Conservation (phyloP, 2,888 invertebrate species). For the Amphipoea lucens region DNA sequence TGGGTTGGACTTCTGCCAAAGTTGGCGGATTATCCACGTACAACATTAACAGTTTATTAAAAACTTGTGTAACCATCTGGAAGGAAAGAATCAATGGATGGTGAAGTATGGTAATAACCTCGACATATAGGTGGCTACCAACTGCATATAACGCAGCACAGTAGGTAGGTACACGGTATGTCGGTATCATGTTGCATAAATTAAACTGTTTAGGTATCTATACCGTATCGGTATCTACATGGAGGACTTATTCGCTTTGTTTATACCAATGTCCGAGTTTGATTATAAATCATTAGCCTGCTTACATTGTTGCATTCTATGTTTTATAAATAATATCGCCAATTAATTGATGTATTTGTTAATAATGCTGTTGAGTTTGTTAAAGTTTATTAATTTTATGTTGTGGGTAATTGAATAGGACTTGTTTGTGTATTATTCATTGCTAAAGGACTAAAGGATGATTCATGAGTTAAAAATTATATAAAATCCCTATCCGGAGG, state of each 20-base stretch:
- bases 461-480: conserved; percentile 1
- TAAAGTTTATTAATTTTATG: conserved; percentile 4
- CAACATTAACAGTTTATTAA: not conserved
- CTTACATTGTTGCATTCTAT: conserved; percentile 4
- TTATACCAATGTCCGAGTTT: conserved; percentile 7
- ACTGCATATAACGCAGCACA: conserved; percentile 6
- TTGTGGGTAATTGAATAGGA: not conserved
- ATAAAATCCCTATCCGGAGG: not conserved
- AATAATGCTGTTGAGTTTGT: conserved; percentile 11
- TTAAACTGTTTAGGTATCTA: conserved; percentile 10
- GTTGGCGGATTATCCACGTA: not conserved
- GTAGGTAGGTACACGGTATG: not conserved
- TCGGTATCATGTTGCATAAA: conserved; percentile 34
- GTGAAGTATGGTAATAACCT: conserved; percentile 1
- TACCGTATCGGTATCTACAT: not conserved
- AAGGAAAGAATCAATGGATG: conserved; percentile 2
- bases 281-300: conserved; percentile 11
- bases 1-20: conserved; percentile 37
- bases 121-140: not conserved
- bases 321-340: not conserved
- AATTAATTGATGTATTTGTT: conserved; percentile 6
- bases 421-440: conserved; percentile 2
- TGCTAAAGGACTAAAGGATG: not conserved
- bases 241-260: conserved; percentile 23
- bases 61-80: not conserved